Percentiles rank a stretch among this genome's conserved stretches.
Conservation (phyloP, 2,797 vertebrate genomes). For the Micromesistius poutassou region DNA sequence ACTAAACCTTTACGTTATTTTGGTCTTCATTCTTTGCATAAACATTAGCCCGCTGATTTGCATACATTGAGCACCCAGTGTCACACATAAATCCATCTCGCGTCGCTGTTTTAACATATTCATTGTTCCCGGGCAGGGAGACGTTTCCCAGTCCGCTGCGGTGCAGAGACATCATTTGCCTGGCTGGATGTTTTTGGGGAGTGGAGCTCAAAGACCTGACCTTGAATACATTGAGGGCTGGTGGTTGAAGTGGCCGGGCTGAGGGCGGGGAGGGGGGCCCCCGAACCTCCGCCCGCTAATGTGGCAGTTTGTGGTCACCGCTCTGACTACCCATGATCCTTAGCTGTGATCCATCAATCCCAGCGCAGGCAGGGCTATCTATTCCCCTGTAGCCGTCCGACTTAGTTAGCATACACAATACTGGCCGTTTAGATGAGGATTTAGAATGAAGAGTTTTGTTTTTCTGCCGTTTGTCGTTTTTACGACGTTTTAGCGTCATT, state of each 20-base stretch:
- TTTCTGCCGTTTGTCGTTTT: conserved; percentile 4
- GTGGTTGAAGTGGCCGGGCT: neutral
- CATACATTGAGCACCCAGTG: conserved; percentile 37
- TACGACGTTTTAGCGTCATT: too few species aligned
- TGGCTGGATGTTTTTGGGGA: conserved; percentile 46
- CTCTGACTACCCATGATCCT: conserved; percentile 40
- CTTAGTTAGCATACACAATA: conserved; percentile 25
- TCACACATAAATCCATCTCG: conserved; percentile 55
- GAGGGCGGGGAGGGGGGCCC: conserved; percentile 7
- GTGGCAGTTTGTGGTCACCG: conserved; percentile 34
- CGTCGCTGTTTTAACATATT: conserved; percentile 49
- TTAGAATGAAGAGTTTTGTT: conserved; percentile 22
- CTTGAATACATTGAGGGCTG: conserved; percentile 67
- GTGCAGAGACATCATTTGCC: conserved; percentile 43
- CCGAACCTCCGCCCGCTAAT: conserved; percentile 11
- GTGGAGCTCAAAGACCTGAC: conserved; percentile 60
- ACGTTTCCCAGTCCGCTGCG: conserved; percentile 51
- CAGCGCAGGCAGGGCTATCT: conserved; percentile 3
- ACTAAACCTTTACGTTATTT: conserved; percentile 10
- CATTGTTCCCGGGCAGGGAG: conserved; percentile 43
- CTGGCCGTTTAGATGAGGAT: conserved; percentile 30
- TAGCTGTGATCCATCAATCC: conserved; percentile 29
- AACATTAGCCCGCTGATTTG: conserved; percentile 35
- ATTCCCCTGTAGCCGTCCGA: conserved; percentile 24
- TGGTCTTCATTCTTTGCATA: conserved; percentile 33